Evolutionary conservation across 2,888 invertebrate genomes (phyloP).

Genomic region (Caenorhabditis sinica): DNA sequence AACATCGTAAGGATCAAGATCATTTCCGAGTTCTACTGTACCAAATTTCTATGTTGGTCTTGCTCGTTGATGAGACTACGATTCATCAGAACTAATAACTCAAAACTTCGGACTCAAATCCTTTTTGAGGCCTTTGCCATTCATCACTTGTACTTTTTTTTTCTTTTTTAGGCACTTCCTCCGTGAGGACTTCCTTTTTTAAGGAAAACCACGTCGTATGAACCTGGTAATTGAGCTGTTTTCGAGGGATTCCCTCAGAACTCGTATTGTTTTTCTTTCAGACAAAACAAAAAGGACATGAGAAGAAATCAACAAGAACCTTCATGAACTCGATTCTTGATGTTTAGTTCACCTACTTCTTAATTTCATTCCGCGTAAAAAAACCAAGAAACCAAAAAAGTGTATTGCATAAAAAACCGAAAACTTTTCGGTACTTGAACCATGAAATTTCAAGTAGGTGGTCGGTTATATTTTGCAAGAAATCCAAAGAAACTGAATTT

Average conservation of each 20-base stretch:
- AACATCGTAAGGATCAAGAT: too few relatives aligned
- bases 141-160: constrained; percentile 1
- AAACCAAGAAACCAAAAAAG: not conserved
- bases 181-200: too few relatives aligned
- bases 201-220: too few relatives aligned
- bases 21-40: too few relatives aligned
- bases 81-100: too few relatives aligned
- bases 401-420: not conserved
- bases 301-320: not conserved
- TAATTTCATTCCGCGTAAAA: not conserved
- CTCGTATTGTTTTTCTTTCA: not conserved
- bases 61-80: too few relatives aligned
- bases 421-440: not conserved
- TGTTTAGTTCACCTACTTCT: not conserved
- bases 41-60: too few relatives aligned
- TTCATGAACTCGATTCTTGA: not conserved
- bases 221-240: not conserved
- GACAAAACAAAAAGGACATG: not conserved
- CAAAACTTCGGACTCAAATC: too few relatives aligned
- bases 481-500: not conserved
- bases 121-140: not conserved
- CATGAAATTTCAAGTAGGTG: constrained; percentile 10
- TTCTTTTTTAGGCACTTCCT: not conserved
- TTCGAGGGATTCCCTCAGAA: not conserved
- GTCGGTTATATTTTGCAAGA: constrained; percentile 1